These are phyloP conservation scores for Dendrocincla tyrannina DNA, from an alignment of 2,797 vertebrate species.

Conservation along the genomic window DNA sequence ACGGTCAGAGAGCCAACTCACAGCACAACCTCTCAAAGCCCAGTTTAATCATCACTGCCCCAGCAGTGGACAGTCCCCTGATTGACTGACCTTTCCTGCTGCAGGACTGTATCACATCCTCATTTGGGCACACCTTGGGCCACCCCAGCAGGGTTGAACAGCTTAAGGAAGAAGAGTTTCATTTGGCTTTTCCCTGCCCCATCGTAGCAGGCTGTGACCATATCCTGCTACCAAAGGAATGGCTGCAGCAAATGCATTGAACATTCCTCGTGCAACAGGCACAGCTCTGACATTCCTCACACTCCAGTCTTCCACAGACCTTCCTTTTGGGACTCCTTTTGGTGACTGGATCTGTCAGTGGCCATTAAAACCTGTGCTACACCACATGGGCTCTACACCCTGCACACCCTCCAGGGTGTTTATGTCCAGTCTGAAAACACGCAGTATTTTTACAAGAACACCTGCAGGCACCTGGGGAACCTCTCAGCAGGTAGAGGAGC, in stretches of 20 bases:
- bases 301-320: background rate
- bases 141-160: rapidly evolving
- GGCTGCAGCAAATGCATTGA: background rate
- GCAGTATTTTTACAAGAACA: background rate
- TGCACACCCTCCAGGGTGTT: no score
- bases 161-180: background rate
- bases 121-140: background rate
- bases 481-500: background rate
- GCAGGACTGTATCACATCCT: background rate
- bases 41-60: background rate
- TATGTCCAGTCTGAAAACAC: rapidly evolving
- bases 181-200: background rate
- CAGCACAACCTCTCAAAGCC: background rate
- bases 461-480: background rate
- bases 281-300: background rate
- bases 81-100: background rate
- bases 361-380: background rate
- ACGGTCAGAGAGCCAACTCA: background rate
- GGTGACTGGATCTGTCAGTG: background rate
- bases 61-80: background rate
- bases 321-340: background rate
- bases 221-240: background rate
- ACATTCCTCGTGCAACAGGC: rapidly evolving
- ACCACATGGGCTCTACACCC: background rate
- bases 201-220: rapidly evolving